Base-by-base conservation (phyloP, 2,888 invertebrate genomes). In the Lasioglossum leucozonium region DNA sequence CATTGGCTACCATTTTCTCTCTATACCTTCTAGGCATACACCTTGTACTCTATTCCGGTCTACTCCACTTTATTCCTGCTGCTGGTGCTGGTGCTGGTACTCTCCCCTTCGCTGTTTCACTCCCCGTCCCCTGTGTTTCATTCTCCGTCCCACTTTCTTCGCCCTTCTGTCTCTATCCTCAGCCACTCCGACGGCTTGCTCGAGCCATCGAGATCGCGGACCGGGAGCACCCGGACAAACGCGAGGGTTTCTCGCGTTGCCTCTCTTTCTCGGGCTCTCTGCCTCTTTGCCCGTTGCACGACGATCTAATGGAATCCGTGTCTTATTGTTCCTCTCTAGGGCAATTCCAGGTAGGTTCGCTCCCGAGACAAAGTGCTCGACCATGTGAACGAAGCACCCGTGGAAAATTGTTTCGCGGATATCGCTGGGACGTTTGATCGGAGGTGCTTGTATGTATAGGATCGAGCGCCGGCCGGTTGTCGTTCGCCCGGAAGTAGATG, bases 1-100 rank as follows among this genome's bases (percentile, higher is more conserved):
- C 94, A 94, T 88, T 89, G 87, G 87, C 90, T 90, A 89, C 88
- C 88, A 87, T 79, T 79, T 84, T 87, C 86, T 79, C 74, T 82
- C 83, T 85, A 71, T 85, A 89, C 89, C 90, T 90, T 89, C 90
- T 89, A 88, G 90, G 85, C 90, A 88, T 90, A 87, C 81, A 82
- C 85, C 89, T 90, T 88, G 87, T 88, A 85, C 87, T 82, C 88
- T 86, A 89, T 87, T 89, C 91, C 91, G 88, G 79, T 87, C 87
- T 85, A 82, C 88, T 86, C 84, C 85, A 84, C 90, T 90, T 90
- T 88, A 87, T 90, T 88, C 88, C 84, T 75, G 51, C 67, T 77
- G 37, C 79, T 74, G 47, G 89, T n/a, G 55, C 55, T 55, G 55
- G 11, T n/a, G 55, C 55, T 4, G 55, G n/a, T 55, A 55, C 55